Base-by-base conservation (phyloP, 2,113 vertebrate species). In the Cynopterus brachyotis region DNA sequence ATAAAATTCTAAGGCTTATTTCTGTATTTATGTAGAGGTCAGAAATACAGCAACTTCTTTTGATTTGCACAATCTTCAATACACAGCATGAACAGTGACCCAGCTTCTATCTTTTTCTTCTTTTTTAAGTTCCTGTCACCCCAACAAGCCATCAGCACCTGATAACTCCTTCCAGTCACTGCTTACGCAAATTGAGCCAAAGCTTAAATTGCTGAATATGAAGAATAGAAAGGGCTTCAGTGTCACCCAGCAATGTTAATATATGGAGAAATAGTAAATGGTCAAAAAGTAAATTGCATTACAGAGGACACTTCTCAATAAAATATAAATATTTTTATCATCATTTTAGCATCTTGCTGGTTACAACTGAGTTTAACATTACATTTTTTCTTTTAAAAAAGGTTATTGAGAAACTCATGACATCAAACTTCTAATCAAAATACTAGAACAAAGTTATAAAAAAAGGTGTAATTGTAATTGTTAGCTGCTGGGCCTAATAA, bases 201-300 rank as follows among this genome's bases (percentile, higher is more conserved):
- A 97, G 87, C 59, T 97, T 92, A 62, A 42, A 88, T 88, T 98
- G 37, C 94, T 97, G 95, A 98, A 97, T 96, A 90, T 87, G 76
- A 93, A 98, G 79, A 96, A 64, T 32, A 85, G 62, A 98, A 98
- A 97, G 97, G 83, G 94, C 90, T 90, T 97, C 45, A 45, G n/a
- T 97, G 95, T 96, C 94, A 98, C 69, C 95, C 67, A 94, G 89
- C 97, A 98, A 96, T 96, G 78, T 95, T 98, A 97, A 97, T 95
- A 97, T 87, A 95, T 92, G 93, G 26, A 40, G 85, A 98, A 98
- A 97, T 93, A 83, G 80, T 98, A 98, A 98, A 97, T 93, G 85
- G 80, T 98, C 82, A 98, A 97, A 97, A 97, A 96, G 57, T 96
- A n/a, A 75, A 92, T 96, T 98, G 57, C 59, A 97, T 97, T 98